Evolutionary conservation across 2,113 vertebrate species (phyloP), one percentile per base, ranked within the genome.

Genomic region (Galeopterus variegatus): DNA sequence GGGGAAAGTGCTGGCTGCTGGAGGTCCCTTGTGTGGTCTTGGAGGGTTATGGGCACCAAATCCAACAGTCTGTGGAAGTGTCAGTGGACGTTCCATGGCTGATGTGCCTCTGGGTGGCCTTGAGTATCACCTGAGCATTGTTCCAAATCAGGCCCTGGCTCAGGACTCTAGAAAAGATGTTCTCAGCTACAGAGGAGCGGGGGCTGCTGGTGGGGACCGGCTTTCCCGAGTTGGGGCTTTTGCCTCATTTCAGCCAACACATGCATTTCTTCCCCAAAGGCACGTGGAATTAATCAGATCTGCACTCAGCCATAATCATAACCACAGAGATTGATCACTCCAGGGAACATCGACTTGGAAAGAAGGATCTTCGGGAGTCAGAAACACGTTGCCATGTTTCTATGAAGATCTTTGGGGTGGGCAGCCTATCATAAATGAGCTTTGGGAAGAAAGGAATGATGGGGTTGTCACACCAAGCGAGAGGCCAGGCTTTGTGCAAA

Each of bases 201-300:
- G 17, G 26, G 23, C 11, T 1, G 0, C 9, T 1, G 21, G 58
- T 45, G 24, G 77, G n/a, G 75, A 9, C 1, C 48, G 28, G 62
- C 36, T 21, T 41, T 72, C 11, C 70, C 0, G 1, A 10, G 28
- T 7, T 2, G 2, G 76, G 54, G 84, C 17, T 50, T n/a, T 19
- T 11, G 77, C 36, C 58, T 85, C 92, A 0, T 41, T 41, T 80
- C 18, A 50, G 96, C 69, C 89, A 96, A 85, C 23, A 33, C 89
- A 17, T 36, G 87, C 14, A 13, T 91, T 73, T 88, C 72, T 96
- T 96, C 89, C 95, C 95, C 87, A 64, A 99, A 99, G 98, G 98
- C 98, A 99, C 98, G 11, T 96, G 96, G 96, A 97, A 97, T 96
- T 0, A 10, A 96, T 83, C 88, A 86, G 95, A 82, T 31, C 84